A percentile compares a stretch with the other conserved stretches of the same genome.
phyloP scores from a whole-genome alignment of 2,888 invertebrate species.

The Psococerastis gibbosa region DNA sequence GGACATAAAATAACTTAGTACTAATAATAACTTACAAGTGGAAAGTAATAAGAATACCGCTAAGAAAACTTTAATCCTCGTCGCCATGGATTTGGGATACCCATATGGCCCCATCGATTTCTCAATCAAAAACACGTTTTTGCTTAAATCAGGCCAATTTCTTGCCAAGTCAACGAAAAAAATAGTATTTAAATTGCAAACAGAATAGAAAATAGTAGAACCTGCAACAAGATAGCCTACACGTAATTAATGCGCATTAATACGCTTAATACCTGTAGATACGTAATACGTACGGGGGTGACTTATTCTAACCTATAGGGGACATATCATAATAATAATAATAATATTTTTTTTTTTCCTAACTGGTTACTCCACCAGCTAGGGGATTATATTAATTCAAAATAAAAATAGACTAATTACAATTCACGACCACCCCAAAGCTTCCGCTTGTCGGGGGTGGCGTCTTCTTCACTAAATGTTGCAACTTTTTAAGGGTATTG shows the following conservation, averaged over 20 bases:
- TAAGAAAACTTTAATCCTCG: neutral
- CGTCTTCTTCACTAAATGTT: too few species aligned
- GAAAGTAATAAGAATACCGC: neutral
- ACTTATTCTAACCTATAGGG: too few species aligned
- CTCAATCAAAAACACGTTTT: neutral
- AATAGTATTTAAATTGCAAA: neutral
- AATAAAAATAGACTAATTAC: too few species aligned
- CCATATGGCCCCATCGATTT: neutral
- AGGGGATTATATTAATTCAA: neutral
- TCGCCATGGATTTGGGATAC: neutral
- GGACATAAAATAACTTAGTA: neutral
- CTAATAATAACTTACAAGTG: conserved; percentile 4
- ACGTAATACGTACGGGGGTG: too few species aligned
- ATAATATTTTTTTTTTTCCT: too few species aligned
- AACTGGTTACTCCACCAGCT: neutral
- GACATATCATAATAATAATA: too few species aligned
- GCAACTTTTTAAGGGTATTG: too few species aligned
- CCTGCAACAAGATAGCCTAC: neutral
- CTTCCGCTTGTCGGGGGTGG: too few species aligned
- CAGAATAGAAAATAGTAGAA: neutral
- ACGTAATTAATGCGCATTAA: too few species aligned
- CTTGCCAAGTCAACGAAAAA: conserved; percentile 1
- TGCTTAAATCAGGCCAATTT: neutral
- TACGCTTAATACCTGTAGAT: too few species aligned
- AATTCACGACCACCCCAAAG: too few species aligned